Evolutionary conservation across 2,797 vertebrate species (phyloP), one percentile per base, ranked within the genome.

Genomic region (Hybognathus amarus): DNA sequence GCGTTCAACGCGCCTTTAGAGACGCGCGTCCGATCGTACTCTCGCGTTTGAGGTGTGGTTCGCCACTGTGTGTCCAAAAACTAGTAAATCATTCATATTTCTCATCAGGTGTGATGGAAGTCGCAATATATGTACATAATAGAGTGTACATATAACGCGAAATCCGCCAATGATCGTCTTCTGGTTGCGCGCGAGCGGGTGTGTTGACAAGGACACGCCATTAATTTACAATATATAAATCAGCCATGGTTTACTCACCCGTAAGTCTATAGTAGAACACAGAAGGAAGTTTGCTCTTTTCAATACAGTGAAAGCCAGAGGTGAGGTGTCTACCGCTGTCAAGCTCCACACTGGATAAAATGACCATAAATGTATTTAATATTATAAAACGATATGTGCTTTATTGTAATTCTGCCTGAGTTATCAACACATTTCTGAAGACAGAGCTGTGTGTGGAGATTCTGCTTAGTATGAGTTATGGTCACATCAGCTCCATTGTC

Each of bases 161-260:
- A 13, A 42, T 40, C 40, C 9, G 40, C 10, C 40, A 11, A 11
- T 42, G 42, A 12, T 42, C 11, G 11, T 12, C 42, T 42, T 42
- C 40, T 6, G 36, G 36, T 36, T 36, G 6, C 47, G 36, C 17
- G 27, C 73, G 79, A 18, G 52, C 59, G 64, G 33, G 36, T 77
- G n/a, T 76, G 79, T 80, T 84, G 78, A 71, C 67, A 80, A 78
- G 79, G 73, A 9, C 76, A 85, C 80, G 52, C 56, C 68, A 74
- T 69, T 77, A 59, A 24, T 61, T 61, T 24, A 27, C 24, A 1
- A 1, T 12, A 12, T n/a, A 50, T 50, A 50, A 18, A 5, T 24
- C 5, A 27, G 17, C 24, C 17, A 24, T 9, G 2, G 38, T 73
- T 52, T 33, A 22, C 17, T 54, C 27, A 13, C 18, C 2, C 18